Evolutionary conservation across 2,113 vertebrate species (phyloP).

Genomic region (Heptranchias perlo): DNA sequence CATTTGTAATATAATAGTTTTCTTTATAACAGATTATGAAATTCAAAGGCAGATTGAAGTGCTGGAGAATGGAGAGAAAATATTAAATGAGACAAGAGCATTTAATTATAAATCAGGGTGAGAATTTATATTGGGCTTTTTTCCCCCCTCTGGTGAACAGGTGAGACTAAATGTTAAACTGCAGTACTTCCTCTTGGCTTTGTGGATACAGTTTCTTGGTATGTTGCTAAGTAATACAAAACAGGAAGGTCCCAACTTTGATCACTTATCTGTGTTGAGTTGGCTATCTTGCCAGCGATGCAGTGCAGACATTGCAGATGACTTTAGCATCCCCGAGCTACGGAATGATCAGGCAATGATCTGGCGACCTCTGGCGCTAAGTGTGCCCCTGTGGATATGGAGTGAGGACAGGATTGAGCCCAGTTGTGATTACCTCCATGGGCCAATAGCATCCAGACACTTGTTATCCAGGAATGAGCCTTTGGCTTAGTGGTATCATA

Average conservation of each 20-base stretch:
- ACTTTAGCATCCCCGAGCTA: not conserved
- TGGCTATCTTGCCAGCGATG: not conserved
- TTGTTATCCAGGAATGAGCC: not conserved
- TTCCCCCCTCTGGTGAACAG: not conserved
- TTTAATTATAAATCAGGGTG: slow-evolving; percentile 89
- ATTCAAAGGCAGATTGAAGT: slow-evolving; percentile 84
- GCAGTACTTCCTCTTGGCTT: not conserved
- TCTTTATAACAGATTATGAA: slow-evolving; percentile 78
- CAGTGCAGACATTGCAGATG: too few relatives aligned
- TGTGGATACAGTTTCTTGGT: not conserved
- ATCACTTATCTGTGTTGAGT: not conserved
- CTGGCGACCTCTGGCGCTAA: not conserved
- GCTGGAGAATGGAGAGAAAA: slow-evolving; percentile 71
- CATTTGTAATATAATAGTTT: slow-evolving; percentile 36
- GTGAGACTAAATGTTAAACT: slow-evolving; percentile 5
- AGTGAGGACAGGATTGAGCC: not conserved
- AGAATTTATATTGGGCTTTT: slow-evolving; percentile 49
- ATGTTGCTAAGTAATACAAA: not conserved
- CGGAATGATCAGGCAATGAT: not conserved
- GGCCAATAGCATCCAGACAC: not conserved
- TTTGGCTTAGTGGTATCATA: not conserved
- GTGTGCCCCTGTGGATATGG: not conserved
- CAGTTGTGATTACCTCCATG: not conserved
- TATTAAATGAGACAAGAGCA: slow-evolving; percentile 87
- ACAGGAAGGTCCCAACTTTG: not conserved